phyloP scores from a whole-genome alignment of 2,113 vertebrate genomes.

The Nesoenas mayeri region DNA sequence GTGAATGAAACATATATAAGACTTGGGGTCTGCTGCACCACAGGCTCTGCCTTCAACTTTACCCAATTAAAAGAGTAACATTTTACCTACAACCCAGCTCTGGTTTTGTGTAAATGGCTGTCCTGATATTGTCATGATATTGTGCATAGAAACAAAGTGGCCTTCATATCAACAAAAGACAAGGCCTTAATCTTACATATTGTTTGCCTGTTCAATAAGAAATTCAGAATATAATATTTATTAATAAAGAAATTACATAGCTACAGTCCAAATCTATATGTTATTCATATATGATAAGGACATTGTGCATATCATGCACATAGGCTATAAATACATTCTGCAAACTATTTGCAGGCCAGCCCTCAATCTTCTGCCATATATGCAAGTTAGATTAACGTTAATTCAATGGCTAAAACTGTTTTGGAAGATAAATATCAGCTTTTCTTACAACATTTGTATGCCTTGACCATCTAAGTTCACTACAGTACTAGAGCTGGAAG shows the following conservation, averaged over 20 bases:
- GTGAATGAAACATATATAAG: not conserved
- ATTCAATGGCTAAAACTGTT: not conserved
- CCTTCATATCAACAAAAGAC: not conserved
- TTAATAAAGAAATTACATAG: not conserved
- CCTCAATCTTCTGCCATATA: not conserved
- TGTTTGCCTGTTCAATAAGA: not conserved
- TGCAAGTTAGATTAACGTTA: not conserved
- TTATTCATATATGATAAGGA: not conserved
- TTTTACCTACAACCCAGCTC: not conserved
- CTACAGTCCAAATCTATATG: not conserved
- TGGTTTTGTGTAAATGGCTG: not conserved
- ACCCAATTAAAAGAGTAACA: not conserved
- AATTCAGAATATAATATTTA: not conserved
- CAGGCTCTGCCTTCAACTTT: not conserved
- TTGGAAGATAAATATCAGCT: not conserved
- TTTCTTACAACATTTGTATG: not conserved
- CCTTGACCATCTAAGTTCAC: not conserved
- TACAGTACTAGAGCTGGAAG: not conserved
- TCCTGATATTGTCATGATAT: not conserved
- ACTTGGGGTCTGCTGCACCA: not conserved
- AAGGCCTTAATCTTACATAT: not conserved
- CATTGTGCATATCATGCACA: not conserved
- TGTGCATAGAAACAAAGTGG: not conserved
- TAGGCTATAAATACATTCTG: not conserved
- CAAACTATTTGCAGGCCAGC: not conserved